phyloP scores from a whole-genome alignment of 2,113 vertebrate species.

The Nibea albiflora region DNA sequence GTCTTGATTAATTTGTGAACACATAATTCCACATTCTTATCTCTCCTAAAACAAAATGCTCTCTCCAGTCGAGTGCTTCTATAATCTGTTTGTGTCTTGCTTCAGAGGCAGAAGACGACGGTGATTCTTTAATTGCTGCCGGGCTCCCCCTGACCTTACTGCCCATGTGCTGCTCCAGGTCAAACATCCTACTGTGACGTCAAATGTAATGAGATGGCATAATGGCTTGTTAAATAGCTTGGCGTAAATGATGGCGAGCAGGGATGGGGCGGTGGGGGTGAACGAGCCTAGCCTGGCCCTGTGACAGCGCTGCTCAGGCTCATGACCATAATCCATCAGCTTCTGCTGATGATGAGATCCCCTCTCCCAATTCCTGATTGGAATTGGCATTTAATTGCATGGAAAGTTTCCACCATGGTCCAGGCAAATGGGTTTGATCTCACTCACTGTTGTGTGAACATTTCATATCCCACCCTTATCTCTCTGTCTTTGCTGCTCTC shows the following conservation, averaged over 20 bases:
- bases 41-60: conserved; percentile 44
- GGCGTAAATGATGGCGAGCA: conserved; percentile 50
- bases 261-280: conserved; percentile 41
- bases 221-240: conserved; percentile 66
- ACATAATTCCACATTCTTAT: conserved; percentile 47
- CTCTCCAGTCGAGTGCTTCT: conserved; percentile 5
- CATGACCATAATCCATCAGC: conserved; percentile 65
- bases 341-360: conserved; percentile 61
- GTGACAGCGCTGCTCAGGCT: conserved; percentile 49
- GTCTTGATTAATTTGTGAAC: conserved; percentile 37
- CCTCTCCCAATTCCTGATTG: conserved; percentile 55
- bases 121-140: conserved; percentile 32
- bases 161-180: conserved; percentile 42
- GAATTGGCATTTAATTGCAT: conserved; percentile 65
- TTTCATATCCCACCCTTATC: conserved; percentile 48
- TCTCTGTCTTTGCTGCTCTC: conserved; percentile 44
- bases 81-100: conserved; percentile 53
- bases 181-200: conserved; percentile 49
- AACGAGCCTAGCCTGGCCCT: conserved; percentile 50
- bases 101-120: conserved; percentile 35
- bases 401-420: conserved; percentile 61
- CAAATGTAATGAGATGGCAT: conserved; percentile 50
- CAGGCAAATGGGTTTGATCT: conserved; percentile 59
- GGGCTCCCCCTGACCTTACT: conserved; percentile 35
- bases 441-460: conserved; percentile 47